Conservation (phyloP, 1,140 invertebrate genomes). For the Tenebrio molitor region DNA sequence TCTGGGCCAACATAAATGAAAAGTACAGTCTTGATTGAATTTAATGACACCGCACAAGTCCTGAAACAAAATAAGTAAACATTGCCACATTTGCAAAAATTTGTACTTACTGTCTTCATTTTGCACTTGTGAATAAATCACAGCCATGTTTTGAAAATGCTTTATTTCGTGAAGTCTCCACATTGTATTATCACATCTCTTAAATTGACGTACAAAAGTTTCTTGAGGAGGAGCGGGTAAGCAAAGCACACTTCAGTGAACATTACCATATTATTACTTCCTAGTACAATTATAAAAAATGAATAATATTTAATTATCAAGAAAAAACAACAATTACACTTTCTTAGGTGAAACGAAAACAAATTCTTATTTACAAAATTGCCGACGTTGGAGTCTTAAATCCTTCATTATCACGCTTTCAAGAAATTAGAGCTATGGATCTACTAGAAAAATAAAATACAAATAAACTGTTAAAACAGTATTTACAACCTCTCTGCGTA, state of each 20-base stretch:
- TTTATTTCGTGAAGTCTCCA: constrained; percentile 41
- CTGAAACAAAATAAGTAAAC: too few relatives aligned
- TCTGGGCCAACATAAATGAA: too few relatives aligned
- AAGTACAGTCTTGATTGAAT: too few relatives aligned
- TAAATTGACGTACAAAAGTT: neutral
- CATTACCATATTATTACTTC: constrained; percentile 19
- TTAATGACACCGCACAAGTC: too few relatives aligned
- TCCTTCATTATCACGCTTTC: neutral
- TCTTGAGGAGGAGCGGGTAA: neutral
- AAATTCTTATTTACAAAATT: constrained; percentile 31
- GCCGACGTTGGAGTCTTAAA: neutral
- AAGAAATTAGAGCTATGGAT: neutral
- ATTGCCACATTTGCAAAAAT: too few relatives aligned
- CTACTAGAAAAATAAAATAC: neutral
- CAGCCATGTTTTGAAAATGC: neutral
- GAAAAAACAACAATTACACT: constrained; percentile 1
- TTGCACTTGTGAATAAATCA: too few relatives aligned
- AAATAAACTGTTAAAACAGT: neutral
- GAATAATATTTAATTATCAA: neutral
- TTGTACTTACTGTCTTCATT: too few relatives aligned
- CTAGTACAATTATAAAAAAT: constrained; percentile 28
- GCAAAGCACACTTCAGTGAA: constrained; percentile 2
- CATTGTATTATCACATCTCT: constrained; percentile 12
- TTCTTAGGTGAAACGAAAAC: constrained; percentile 17
- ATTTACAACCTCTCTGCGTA: neutral